Percentiles rank a stretch among this genome's conserved stretches.
These are phyloP conservation scores for Rutilus rutilus DNA, from an alignment of 2,113 vertebrate genomes.

Conservation along the genomic window DNA sequence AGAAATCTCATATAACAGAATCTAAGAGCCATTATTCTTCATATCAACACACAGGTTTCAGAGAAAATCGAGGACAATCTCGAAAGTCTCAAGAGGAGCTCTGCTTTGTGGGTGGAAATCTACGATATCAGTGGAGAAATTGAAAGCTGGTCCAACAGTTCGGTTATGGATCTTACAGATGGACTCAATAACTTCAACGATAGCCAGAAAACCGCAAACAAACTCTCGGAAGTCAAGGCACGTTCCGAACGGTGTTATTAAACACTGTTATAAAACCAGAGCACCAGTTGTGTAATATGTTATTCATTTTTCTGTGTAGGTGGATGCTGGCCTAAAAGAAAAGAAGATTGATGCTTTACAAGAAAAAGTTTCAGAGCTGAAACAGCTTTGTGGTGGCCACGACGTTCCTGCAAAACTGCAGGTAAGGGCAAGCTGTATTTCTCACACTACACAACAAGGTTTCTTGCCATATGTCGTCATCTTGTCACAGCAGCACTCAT, in stretches of 20 bases:
- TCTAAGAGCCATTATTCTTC: not conserved
- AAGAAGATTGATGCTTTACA: slow-evolving; percentile 82
- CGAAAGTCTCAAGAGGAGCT: slow-evolving; percentile 76
- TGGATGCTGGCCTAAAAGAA: slow-evolving; percentile 81
- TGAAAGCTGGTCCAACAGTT: slow-evolving; percentile 84
- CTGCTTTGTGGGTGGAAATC: slow-evolving; percentile 88
- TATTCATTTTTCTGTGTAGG: slow-evolving; percentile 69
- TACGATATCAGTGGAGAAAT: slow-evolving; percentile 83
- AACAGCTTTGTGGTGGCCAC: slow-evolving; percentile 78
- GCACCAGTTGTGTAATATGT: not conserved
- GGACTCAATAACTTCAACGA: slow-evolving; percentile 81
- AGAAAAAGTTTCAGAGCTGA: slow-evolving; percentile 85
- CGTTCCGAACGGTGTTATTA: not conserved
- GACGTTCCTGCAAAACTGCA: slow-evolving; percentile 87
- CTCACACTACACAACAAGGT: too few species aligned
- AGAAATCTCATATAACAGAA: not conserved
- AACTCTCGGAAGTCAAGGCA: slow-evolving; percentile 86
- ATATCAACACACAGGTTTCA: slow-evolving; percentile 75
- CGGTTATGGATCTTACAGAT: slow-evolving; percentile 83
- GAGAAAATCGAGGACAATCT: slow-evolving; percentile 90
- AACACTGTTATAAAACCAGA: not conserved
- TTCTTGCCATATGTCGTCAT: too few species aligned
- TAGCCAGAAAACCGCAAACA: slow-evolving; percentile 78
- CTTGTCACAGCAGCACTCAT: too few species aligned
- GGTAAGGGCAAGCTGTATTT: slow-evolving; percentile 69